Evolutionary conservation across 2,888 invertebrate species (phyloP).

Genomic region (Melanostoma mellinum): DNA sequence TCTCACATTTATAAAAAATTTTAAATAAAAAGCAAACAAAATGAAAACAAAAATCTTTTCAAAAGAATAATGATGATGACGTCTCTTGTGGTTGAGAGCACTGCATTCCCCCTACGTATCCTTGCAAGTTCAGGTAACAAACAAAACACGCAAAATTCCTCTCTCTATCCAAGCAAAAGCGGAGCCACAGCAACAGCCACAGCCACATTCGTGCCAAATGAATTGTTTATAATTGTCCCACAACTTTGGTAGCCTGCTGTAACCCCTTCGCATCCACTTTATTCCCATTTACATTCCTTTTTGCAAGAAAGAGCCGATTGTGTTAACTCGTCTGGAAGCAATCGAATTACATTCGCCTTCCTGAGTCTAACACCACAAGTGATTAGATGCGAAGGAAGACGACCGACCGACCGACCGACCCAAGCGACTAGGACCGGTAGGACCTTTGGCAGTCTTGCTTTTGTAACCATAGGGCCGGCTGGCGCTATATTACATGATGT

Average conservation of each 20-base stretch:
- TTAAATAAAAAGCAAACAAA: conserved; percentile 24
- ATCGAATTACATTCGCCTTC: conserved; percentile 71
- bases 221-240: conserved; percentile 72
- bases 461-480: conserved; percentile 13
- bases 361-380: conserved; percentile 67
- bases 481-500: conserved; percentile 66
- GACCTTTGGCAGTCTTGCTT: not conserved
- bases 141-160: conserved; percentile 21
- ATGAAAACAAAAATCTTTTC: conserved; percentile 43
- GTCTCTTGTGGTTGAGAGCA: conserved; percentile 68
- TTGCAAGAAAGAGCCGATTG: conserved; percentile 70
- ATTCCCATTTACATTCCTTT: conserved; percentile 68
- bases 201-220: conserved; percentile 68
- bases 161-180: conserved; percentile 20
- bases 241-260: conserved; percentile 40
- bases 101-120: conserved; percentile 47
- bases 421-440: conserved; percentile 3
- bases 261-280: conserved; percentile 42
- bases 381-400: conserved; percentile 64
- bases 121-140: conserved; percentile 59
- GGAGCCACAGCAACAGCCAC: conserved; percentile 28
- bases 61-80: conserved; percentile 64
- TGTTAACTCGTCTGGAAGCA: conserved; percentile 70
- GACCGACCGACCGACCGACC: conserved; percentile 8
- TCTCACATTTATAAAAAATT: conserved; percentile 4